Evolutionary conservation across 1,140 invertebrate genomes (phyloP).

Genomic region (Spodoptera litura): DNA sequence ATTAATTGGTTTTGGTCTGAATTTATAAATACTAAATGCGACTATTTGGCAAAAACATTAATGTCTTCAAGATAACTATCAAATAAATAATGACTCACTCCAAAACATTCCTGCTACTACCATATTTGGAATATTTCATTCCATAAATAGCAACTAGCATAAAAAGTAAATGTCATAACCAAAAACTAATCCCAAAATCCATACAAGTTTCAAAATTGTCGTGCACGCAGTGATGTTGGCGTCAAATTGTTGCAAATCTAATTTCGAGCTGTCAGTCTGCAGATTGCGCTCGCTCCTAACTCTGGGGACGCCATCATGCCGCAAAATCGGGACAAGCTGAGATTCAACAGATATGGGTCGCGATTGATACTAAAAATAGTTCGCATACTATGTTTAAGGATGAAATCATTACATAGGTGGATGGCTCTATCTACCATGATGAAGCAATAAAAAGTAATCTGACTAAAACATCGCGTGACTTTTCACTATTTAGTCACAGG

Average conservation of each 20-base stretch:
- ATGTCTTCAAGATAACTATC: too few relatives aligned
- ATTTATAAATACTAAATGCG: too few relatives aligned
- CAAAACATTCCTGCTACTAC: not conserved
- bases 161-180: slow-evolving; percentile 20
- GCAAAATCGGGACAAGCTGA: slow-evolving; percentile 34
- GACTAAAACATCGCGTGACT: too few relatives aligned
- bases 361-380: slow-evolving; percentile 37
- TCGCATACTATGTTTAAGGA: slow-evolving; percentile 5
- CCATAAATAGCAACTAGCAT: not conserved
- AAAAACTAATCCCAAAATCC: slow-evolving; percentile 1
- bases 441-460: too few relatives aligned
- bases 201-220: slow-evolving; percentile 17
- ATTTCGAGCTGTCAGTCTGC: slow-evolving; percentile 58
- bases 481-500: too few relatives aligned
- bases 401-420: not conserved
- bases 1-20: too few relatives aligned
- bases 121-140: not conserved
- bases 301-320: slow-evolving; percentile 28
- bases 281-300: slow-evolving; percentile 60
- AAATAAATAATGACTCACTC: not conserved
- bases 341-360: slow-evolving; percentile 43
- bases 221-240: slow-evolving; percentile 38
- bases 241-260: slow-evolving; percentile 68
- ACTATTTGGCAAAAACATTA: too few relatives aligned
- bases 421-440: too few relatives aligned